Percentiles rank a stretch among this genome's conserved stretches.
Conservation (phyloP, 2,113 vertebrate species). For the Serinus canaria region DNA sequence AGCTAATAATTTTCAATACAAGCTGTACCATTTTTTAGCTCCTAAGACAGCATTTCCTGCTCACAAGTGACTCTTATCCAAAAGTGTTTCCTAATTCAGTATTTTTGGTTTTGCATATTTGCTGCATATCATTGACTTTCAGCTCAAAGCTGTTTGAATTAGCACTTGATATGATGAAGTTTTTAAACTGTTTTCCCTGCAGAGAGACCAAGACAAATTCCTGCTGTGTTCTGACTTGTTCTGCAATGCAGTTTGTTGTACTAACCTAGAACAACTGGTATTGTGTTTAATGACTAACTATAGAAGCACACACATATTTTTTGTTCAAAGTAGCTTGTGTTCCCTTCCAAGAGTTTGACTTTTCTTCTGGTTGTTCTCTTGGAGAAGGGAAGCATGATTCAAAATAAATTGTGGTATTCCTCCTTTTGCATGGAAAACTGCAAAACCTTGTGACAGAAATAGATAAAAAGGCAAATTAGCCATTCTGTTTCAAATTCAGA, state of each 20-base stretch:
- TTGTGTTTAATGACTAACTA: neutral
- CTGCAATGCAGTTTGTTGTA: neutral
- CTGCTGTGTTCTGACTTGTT: neutral
- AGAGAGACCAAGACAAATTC: neutral
- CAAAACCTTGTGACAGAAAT: neutral
- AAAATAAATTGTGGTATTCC: neutral
- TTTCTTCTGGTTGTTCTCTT: neutral
- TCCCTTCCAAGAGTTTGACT: neutral
- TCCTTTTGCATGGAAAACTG: neutral
- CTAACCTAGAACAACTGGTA: neutral
- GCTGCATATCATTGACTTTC: slow-evolving; percentile 34
- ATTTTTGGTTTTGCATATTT: slow-evolving; percentile 5
- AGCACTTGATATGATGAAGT: neutral
- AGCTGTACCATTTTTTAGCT: neutral
- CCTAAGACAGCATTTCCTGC: slow-evolving; percentile 13
- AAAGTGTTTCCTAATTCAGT: slow-evolving; percentile 32
- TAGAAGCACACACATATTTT: neutral
- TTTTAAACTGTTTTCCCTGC: neutral
- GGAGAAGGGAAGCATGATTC: neutral
- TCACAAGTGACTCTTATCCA: slow-evolving; percentile 22
- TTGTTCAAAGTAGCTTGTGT: neutral
- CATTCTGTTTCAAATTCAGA: neutral
- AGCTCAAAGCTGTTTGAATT: slow-evolving; percentile 25
- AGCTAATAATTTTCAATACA: neutral
- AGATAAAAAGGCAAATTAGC: neutral